Evolutionary conservation across 1,140 invertebrate species (phyloP).

Genomic region (Zaprionus ghesquierei): DNA sequence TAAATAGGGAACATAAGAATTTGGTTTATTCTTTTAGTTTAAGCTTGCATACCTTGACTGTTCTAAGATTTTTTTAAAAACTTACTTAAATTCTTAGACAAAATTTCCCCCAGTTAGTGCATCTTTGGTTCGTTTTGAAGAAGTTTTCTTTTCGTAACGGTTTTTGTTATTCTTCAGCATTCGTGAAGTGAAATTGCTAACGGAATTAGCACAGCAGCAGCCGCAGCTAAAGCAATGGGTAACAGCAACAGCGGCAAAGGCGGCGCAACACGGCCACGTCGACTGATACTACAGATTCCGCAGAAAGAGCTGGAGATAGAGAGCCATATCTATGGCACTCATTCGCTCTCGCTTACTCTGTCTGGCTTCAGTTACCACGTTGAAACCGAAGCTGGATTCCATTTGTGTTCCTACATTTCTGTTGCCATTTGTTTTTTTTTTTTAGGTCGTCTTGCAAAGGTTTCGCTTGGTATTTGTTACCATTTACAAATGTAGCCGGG

Average conservation of each 20-base stretch:
- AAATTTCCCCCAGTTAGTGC: neutral
- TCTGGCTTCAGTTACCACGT: neutral
- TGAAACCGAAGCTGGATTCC: constrained; percentile 25
- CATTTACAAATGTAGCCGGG: constrained; percentile 50
- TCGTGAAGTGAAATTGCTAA: constrained; percentile 68
- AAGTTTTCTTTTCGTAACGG: neutral
- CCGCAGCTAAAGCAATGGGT: constrained; percentile 2
- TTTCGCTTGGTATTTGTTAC: constrained; percentile 47
- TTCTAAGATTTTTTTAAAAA: too few species aligned
- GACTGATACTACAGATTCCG: constrained; percentile 10
- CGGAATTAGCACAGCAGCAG: constrained; percentile 73
- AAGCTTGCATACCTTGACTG: too few species aligned
- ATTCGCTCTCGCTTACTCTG: neutral
- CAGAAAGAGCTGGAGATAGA: neutral
- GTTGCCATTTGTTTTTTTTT: constrained; percentile 11
- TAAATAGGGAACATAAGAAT: too few species aligned
- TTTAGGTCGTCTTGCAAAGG: constrained; percentile 12
- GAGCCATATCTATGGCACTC: neutral
- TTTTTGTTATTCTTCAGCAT: constrained; percentile 33
- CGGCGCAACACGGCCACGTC: neutral
- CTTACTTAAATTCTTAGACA: too few species aligned
- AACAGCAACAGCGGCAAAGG: constrained; percentile 13
- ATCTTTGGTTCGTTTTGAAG: neutral
- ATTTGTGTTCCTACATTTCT: constrained; percentile 2
- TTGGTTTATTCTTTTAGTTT: too few species aligned